These are phyloP conservation scores for Cactoblastis cactorum DNA, from an alignment of 2,888 invertebrate genomes.

Conservation along the genomic window DNA sequence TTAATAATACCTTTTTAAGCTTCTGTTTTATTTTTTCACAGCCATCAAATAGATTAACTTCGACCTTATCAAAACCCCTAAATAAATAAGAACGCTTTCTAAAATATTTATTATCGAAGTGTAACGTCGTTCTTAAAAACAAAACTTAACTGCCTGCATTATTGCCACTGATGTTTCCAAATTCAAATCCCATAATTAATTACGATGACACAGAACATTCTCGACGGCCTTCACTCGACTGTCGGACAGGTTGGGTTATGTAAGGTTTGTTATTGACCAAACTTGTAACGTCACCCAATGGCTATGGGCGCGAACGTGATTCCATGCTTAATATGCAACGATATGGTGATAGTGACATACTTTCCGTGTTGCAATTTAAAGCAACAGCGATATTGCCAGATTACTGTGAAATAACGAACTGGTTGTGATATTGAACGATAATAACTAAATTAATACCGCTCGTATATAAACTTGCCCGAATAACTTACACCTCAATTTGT, in stretches of 20 bases:
- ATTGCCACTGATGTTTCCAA: neutral
- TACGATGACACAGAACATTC: slow-evolving; percentile 7
- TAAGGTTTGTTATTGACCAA: slow-evolving; percentile 11
- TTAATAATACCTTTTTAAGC: too few relatives aligned
- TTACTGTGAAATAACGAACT: neutral
- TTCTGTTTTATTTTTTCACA: too few relatives aligned
- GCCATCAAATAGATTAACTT: too few relatives aligned
- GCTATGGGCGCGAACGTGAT: neutral
- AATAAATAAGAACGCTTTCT: too few relatives aligned
- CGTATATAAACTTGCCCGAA: too few relatives aligned
- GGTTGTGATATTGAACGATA: neutral
- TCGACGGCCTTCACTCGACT: slow-evolving; percentile 7
- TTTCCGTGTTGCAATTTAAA: slow-evolving; percentile 1
- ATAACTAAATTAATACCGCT: neutral
- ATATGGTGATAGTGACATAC: slow-evolving; percentile 11
- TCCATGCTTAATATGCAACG: slow-evolving; percentile 2
- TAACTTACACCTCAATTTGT: neutral
- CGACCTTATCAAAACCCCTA: too few relatives aligned
- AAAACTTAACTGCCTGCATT: too few relatives aligned
- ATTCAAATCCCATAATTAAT: slow-evolving; percentile 2
- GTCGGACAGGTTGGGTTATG: neutral
- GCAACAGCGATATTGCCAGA: neutral
- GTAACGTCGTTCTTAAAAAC: too few relatives aligned
- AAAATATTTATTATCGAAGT: too few relatives aligned
- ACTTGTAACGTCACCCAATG: slow-evolving; percentile 2